Base-by-base conservation (phyloP, 2,888 invertebrate species). In the Caenorhabditis virilis region DNA sequence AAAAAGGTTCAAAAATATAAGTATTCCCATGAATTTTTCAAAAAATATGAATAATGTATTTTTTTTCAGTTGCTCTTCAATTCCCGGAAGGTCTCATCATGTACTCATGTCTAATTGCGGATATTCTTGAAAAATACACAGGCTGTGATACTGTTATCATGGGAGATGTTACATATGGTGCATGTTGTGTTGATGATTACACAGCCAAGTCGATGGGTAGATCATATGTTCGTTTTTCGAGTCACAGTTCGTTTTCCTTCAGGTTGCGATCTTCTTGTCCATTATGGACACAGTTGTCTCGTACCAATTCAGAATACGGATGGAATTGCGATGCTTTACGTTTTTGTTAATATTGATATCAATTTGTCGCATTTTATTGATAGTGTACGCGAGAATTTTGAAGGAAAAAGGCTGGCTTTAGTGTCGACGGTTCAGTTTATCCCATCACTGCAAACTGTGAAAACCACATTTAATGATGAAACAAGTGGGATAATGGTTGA, bases 81-180 rank as follows among this genome's bases (percentile, higher is more conserved):
- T 89, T 99, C 88, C 98, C 98, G 0, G 98, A 98, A 88, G 98
- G 88, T 6, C 78, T 99, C 5, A 87, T 95, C 20, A 87, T 98
- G 86, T 99, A 91, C 86, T 90, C 97, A 0, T 91, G 93, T 64
- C 90, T 91, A 2, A 89, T 98, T 61, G 90, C 92, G 69, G 95
- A 97, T 84, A 93, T 98, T 68, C 89, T 95, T 75, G 90, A 92
- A 84, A 82, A 84, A 58, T 75, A 82, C 62, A 81, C 81, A 4
- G 76, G 60, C 3, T 76, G 77, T 83, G 94, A 95, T 77, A 90
- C 91, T 0, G 88, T 97, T 46, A 94, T 99, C 66, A 93, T 98
- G 93, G 97, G 94, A 7, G 98, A 98, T 86, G 95, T 98, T 16
- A 97, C 98, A 0, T 98, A 99, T 83, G 98, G 98, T 35, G 98